Evolutionary conservation across 64 coral and sea anemone species (phyloP).

Genomic region (Porites lutea): DNA sequence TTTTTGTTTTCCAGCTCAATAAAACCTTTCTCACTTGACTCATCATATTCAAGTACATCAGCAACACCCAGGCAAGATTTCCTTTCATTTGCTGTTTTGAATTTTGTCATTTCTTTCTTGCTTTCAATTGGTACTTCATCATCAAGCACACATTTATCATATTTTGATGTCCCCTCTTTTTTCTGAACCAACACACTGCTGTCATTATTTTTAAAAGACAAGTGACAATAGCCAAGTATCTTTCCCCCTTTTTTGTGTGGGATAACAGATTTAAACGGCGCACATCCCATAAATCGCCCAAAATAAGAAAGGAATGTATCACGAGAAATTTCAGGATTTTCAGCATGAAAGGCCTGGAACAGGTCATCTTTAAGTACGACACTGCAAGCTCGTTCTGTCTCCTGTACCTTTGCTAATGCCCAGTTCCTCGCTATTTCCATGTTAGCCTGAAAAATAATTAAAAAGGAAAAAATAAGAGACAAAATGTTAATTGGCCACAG

Average conservation of each 20-base stretch:
- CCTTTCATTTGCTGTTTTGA: background rate
- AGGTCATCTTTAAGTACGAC: background rate
- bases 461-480: too few relatives aligned
- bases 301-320: background rate
- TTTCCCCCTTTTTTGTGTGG: background rate
- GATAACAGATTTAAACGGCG: background rate
- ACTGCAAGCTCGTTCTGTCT: background rate
- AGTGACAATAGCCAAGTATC: background rate
- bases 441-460: too few relatives aligned
- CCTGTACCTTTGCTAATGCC: background rate
- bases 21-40: background rate
- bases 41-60: background rate
- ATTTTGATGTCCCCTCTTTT: background rate
- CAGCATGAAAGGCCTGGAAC: background rate
- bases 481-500: too few relatives aligned
- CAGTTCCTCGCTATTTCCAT: too few relatives aligned
- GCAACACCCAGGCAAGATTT: background rate
- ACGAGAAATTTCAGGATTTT: background rate
- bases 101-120: background rate
- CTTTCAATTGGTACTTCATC: background rate
- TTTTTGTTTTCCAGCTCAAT: background rate
- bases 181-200: constrained; percentile 1
- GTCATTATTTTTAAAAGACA: background rate
- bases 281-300: constrained; percentile 1
- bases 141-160: background rate